Evolutionary conservation across 2,113 vertebrate genomes (phyloP).

Genomic region (Puntigrus tetrazona): DNA sequence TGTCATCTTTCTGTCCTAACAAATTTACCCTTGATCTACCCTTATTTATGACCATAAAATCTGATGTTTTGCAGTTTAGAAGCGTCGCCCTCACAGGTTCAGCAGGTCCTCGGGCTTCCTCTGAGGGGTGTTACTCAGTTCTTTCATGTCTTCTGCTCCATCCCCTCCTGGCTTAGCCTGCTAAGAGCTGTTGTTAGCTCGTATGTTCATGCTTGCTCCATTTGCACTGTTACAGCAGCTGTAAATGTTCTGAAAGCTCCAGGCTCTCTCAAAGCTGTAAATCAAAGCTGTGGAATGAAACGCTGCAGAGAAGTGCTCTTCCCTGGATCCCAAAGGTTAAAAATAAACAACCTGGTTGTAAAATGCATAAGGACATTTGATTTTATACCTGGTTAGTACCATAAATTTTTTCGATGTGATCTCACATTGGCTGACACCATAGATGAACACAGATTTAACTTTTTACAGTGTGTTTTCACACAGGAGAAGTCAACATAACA

Average conservation of each 20-base stretch:
- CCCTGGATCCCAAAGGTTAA: background rate
- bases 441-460: background rate
- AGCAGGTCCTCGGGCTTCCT: background rate
- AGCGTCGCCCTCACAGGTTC: background rate
- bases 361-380: background rate
- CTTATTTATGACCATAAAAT: constrained; percentile 17
- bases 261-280: constrained; percentile 4
- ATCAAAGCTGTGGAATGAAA: constrained; percentile 20
- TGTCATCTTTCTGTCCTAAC: background rate
- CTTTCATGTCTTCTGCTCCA: background rate
- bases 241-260: background rate
- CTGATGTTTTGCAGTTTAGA: background rate
- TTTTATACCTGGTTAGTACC: background rate
- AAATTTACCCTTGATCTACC: background rate
- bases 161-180: background rate
- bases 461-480: background rate
- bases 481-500: background rate
- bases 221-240: background rate
- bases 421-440: background rate
- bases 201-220: background rate
- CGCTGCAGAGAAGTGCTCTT: background rate
- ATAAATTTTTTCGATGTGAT: background rate
- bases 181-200: constrained; percentile 6
- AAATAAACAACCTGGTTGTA: background rate
- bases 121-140: background rate